A percentile compares a stretch with the other conserved stretches of the same genome.
phyloP scores from a whole-genome alignment of 2,113 vertebrate species.

The Sorex fumeus region DNA sequence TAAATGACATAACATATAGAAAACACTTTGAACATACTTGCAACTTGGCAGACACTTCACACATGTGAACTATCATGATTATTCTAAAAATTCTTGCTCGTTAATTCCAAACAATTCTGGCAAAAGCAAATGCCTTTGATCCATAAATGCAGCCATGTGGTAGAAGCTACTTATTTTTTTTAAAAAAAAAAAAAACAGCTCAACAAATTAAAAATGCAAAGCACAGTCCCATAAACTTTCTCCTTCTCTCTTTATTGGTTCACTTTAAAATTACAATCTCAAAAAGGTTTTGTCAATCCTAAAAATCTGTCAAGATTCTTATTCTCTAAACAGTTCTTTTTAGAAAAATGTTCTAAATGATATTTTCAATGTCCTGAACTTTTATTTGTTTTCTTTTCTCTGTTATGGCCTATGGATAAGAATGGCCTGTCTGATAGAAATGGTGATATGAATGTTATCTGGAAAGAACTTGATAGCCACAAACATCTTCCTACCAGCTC shows the following conservation, averaged over 20 bases:
- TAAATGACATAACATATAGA: neutral
- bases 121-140: neutral
- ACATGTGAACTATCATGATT: neutral
- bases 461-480: neutral
- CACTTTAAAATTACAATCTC: neutral
- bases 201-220: neutral
- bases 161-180: conserved; percentile 3
- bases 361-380: neutral
- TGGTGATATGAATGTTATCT: neutral
- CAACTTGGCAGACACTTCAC: neutral
- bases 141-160: neutral
- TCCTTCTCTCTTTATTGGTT: neutral
- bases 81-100: neutral
- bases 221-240: neutral
- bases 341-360: conserved; percentile 17
- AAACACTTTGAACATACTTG: neutral
- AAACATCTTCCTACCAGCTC: neutral
- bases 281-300: neutral
- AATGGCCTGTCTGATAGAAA: conserved; percentile 7
- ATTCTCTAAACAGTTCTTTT: neutral
- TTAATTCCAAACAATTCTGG: neutral
- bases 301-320: neutral
- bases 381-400: neutral
- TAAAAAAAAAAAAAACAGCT: neutral
- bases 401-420: neutral